phyloP scores from a whole-genome alignment of 2,797 vertebrate species.

The Anabacerthia variegaticeps region DNA sequence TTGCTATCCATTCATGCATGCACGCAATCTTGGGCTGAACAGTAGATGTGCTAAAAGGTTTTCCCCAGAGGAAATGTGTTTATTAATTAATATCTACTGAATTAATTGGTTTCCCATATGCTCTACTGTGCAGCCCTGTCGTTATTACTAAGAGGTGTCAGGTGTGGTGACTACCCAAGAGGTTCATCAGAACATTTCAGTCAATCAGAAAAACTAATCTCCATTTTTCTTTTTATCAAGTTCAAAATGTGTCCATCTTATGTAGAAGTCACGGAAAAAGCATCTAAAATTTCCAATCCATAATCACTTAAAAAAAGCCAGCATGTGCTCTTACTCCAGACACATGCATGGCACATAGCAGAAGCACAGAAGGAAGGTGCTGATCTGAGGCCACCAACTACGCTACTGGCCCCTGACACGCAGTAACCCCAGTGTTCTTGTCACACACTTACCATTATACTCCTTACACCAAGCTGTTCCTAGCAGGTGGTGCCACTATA shows the following conservation, averaged over 20 bases:
- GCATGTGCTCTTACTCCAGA: not conserved
- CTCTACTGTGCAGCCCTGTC: not conserved
- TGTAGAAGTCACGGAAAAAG: fast-evolving
- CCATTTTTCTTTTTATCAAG: not conserved
- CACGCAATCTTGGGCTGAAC: not conserved
- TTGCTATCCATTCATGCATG: not conserved
- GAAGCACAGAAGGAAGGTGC: not conserved
- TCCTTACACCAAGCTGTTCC: not conserved
- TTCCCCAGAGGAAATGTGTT: not conserved
- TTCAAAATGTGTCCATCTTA: not conserved
- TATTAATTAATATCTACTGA: constrained; percentile 34
- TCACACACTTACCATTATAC: fast-evolving
- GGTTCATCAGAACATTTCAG: not conserved
- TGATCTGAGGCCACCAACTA: not conserved
- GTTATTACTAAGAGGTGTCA: not conserved
- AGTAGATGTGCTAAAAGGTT: not conserved
- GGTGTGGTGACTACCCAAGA: not conserved
- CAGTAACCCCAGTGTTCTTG: not conserved
- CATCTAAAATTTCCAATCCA: not conserved
- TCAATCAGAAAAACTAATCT: not conserved
- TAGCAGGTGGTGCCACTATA: not conserved
- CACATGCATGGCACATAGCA: fast-evolving
- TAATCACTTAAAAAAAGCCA: not conserved
- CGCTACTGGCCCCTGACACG: too few species aligned
- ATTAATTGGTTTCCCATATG: constrained; percentile 28